Percentiles rank a stretch among this genome's conserved stretches.
phyloP scores from a whole-genome alignment of 2,797 vertebrate genomes.

The Antennarius maculatus region DNA sequence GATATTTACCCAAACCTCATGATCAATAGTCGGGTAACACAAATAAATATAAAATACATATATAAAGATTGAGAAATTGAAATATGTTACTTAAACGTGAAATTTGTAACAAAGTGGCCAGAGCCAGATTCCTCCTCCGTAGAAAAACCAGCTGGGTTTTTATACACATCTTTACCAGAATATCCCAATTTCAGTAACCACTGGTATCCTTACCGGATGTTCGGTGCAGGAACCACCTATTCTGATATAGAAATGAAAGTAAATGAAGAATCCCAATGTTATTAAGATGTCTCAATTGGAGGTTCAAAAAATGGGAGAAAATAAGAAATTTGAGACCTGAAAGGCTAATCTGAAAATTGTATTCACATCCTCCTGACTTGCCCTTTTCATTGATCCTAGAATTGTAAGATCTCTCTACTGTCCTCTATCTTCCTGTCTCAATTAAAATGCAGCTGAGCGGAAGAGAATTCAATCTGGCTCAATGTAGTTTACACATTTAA shows the following conservation, averaged over 20 bases:
- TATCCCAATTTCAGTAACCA: too few species aligned
- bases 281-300: conserved; percentile 32
- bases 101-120: background rate
- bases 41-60: background rate
- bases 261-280: conserved; percentile 18
- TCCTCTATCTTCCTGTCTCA: conserved; percentile 28
- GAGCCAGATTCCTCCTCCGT: background rate
- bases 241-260: conserved; percentile 16
- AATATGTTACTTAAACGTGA: background rate
- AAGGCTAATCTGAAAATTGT: conserved; percentile 37
- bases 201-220: conserved; percentile 1
- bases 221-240: background rate
- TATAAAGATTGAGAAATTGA: too few species aligned
- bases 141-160: too few species aligned
- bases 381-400: conserved; percentile 52
- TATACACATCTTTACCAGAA: too few species aligned
- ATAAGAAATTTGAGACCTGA: conserved; percentile 32
- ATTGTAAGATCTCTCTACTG: conserved; percentile 31
- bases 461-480: conserved; percentile 28
- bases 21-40: background rate
- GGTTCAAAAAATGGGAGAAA: conserved; percentile 16
- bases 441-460: conserved; percentile 19
- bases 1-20: background rate
- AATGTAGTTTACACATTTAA: conserved; percentile 26
- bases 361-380: conserved; percentile 47